Conservation (phyloP, 2,888 invertebrate species). For the Arctia plantaginis region DNA sequence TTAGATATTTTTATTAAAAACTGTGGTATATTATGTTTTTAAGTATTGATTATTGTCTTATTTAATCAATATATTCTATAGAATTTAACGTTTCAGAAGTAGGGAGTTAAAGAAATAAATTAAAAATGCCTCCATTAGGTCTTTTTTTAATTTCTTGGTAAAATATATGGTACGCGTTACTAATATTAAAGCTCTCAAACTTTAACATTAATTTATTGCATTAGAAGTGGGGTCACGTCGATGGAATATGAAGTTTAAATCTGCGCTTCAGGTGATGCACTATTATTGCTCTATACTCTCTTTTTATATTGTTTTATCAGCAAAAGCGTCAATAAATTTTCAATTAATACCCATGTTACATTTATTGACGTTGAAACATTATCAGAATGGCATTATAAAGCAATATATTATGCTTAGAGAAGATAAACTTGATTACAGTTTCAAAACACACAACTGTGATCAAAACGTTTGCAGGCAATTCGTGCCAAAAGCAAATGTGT, state of each 20-base stretch:
- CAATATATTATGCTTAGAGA: constrained; percentile 39
- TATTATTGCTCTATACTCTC: background rate
- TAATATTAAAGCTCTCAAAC: background rate
- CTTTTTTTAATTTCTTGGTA: too few species aligned
- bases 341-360: background rate
- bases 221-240: background rate
- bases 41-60: too few species aligned
- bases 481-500: constrained; percentile 59
- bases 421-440: constrained; percentile 40
- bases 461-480: constrained; percentile 45
- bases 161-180: background rate
- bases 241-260: background rate
- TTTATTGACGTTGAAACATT: constrained; percentile 1
- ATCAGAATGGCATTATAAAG: constrained; percentile 17
- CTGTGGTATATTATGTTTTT: too few species aligned
- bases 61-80: too few species aligned
- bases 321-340: background rate
- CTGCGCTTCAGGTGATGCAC: background rate
- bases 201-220: background rate
- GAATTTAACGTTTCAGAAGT: background rate
- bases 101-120: background rate
- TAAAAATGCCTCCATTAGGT: too few species aligned
- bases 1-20: too few species aligned
- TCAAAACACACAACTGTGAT: constrained; percentile 44
- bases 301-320: background rate